A percentile compares a stretch with the other conserved stretches of the same genome.
These are phyloP conservation scores for Chalcosyrphus nemorum DNA, from an alignment of 2,888 invertebrate species.

Conservation along the genomic window DNA sequence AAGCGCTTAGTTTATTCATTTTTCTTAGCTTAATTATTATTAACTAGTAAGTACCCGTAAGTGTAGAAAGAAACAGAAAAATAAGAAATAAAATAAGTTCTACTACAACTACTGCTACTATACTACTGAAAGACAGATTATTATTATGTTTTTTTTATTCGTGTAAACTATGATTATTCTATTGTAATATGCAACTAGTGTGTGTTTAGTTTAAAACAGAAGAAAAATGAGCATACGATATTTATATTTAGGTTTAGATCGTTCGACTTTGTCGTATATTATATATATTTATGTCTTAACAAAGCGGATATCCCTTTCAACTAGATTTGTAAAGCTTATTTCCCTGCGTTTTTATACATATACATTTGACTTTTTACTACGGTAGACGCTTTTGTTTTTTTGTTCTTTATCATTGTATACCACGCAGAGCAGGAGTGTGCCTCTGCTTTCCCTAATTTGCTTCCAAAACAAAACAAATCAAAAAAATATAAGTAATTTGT, in stretches of 20 bases:
- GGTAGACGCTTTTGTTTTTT: slow-evolving; percentile 11
- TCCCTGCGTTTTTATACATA: slow-evolving; percentile 43
- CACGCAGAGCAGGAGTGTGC: slow-evolving; percentile 20
- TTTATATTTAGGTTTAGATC: slow-evolving; percentile 60
- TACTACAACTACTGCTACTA: slow-evolving; percentile 50
- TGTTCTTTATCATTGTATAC: slow-evolving; percentile 24
- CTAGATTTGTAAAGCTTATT: slow-evolving; percentile 32
- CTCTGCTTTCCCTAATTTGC: slow-evolving; percentile 62
- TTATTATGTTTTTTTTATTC: slow-evolving; percentile 30
- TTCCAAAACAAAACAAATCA: slow-evolving; percentile 54
- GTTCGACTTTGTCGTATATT: slow-evolving; percentile 50
- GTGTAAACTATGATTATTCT: slow-evolving; percentile 42
- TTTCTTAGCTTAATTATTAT: slow-evolving; percentile 62
- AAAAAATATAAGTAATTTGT: slow-evolving; percentile 56
- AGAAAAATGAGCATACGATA: slow-evolving; percentile 36
- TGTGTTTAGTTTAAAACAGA: slow-evolving; percentile 35
- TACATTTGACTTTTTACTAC: slow-evolving; percentile 25
- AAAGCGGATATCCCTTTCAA: slow-evolving; percentile 16
- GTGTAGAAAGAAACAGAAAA: slow-evolving; percentile 42
- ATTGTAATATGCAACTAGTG: slow-evolving; percentile 42
- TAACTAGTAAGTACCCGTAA: slow-evolving; percentile 41
- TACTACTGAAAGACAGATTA: slow-evolving; percentile 62
- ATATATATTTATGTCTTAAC: slow-evolving; percentile 45
- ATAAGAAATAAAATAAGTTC: slow-evolving; percentile 16
- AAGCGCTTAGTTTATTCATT: slow-evolving; percentile 56